Evolutionary conservation across 2,888 invertebrate species (phyloP).

Genomic region (Catocala sponsa): DNA sequence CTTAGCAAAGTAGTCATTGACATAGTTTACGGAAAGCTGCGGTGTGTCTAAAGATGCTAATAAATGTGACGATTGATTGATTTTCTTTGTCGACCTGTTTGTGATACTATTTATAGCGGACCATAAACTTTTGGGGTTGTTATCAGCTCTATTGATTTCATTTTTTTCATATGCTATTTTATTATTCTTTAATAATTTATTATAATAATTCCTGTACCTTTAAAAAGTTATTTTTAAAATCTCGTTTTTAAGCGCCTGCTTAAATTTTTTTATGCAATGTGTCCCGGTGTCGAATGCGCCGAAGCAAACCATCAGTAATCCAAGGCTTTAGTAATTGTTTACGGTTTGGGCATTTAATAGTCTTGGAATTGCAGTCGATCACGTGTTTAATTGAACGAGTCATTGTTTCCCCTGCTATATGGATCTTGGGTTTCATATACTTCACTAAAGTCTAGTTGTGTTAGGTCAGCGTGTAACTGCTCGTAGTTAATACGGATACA

Average conservation of each 20-base stretch:
- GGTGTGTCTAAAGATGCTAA: not conserved
- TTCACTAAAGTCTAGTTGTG: not conserved
- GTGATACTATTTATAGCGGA: conserved; percentile 6
- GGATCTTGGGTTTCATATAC: not conserved
- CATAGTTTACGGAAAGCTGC: not conserved
- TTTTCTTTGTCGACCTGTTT: not conserved
- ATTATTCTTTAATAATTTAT: not conserved
- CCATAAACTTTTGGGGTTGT: conserved; percentile 9
- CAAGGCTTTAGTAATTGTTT: too few species aligned
- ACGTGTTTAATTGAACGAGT: not conserved
- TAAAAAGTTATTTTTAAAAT: not conserved
- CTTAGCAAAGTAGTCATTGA: conserved; percentile 9
- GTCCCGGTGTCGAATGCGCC: conserved; percentile 4
- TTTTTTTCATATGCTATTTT: conserved; percentile 10
- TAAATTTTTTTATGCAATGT: conserved; percentile 4
- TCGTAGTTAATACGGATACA: conserved; percentile 2
- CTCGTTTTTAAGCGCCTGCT: not conserved
- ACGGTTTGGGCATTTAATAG: not conserved
- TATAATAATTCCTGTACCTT: conserved; percentile 15
- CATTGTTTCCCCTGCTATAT: not conserved
- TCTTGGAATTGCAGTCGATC: not conserved
- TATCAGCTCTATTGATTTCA: conserved; percentile 1
- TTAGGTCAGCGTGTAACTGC: not conserved
- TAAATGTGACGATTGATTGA: not conserved
- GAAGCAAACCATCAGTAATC: too few species aligned